phyloP scores from a whole-genome alignment of 1,140 invertebrate genomes.

The Augochlora pura region DNA sequence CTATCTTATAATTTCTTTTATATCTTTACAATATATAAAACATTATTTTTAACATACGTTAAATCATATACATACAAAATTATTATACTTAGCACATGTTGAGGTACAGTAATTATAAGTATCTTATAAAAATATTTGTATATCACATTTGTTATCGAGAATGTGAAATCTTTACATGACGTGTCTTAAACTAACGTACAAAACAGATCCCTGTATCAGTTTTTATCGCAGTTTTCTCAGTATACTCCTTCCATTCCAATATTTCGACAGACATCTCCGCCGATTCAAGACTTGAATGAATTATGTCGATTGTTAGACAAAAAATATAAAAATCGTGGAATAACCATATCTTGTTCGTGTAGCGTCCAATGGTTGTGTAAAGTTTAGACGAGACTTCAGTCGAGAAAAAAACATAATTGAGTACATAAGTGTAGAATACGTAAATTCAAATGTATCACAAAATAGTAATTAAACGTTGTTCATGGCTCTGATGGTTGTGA shows the following conservation, averaged over 20 bases:
- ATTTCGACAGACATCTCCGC: background rate
- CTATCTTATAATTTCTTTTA: background rate
- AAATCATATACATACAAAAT: background rate
- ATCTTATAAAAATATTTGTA: constrained; percentile 9
- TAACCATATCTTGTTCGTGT: background rate
- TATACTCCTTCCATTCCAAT: background rate
- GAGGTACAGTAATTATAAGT: background rate
- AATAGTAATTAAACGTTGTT: background rate
- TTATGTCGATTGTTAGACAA: background rate
- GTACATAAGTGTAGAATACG: background rate
- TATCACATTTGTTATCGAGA: constrained; percentile 1
- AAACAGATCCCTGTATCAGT: background rate
- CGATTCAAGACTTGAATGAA: background rate
- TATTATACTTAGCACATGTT: background rate
- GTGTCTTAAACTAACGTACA: background rate
- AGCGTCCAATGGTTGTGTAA: background rate
- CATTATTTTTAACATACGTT: background rate
- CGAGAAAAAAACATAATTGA: background rate
- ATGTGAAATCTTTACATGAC: background rate
- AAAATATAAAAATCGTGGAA: background rate
- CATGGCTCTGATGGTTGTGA: constrained; percentile 17
- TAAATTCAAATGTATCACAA: background rate
- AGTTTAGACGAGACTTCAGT: background rate
- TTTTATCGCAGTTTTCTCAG: background rate
- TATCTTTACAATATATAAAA: constrained; percentile 10